phyloP scores from a whole-genome alignment of 2,797 vertebrate genomes.

The Thamnophis elegans region DNA sequence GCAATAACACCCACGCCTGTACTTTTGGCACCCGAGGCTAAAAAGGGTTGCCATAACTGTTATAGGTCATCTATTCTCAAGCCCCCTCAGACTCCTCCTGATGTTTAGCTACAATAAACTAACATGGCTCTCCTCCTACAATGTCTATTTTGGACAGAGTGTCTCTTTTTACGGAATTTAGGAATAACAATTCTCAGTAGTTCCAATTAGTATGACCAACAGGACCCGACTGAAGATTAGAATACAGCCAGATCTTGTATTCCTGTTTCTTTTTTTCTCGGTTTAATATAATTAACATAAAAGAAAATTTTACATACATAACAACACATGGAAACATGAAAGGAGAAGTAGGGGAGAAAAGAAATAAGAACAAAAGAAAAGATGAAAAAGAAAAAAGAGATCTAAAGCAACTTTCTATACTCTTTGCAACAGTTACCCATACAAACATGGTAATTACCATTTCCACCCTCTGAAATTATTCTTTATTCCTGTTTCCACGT shows the following conservation, averaged over 20 bases:
- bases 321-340: not conserved
- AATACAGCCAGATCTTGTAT: not conserved
- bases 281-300: not conserved
- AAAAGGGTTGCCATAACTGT: no score
- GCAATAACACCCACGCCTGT: no score
- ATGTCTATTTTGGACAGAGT: not conserved
- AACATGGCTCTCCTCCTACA: not conserved
- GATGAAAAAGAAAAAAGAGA: not conserved
- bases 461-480: not conserved
- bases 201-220: not conserved
- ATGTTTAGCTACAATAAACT: not conserved
- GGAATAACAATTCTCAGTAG: not conserved
- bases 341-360: not conserved
- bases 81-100: not conserved
- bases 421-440: not conserved
- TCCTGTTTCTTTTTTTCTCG: not conserved
- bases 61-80: no score
- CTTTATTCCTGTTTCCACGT: not conserved
- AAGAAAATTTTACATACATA: not conserved
- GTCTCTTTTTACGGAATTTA: not conserved
- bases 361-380: not conserved
- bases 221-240: not conserved
- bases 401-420: not conserved
- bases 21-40: no score
- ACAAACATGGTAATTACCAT: not conserved